Evolutionary conservation across 2,113 vertebrate genomes (phyloP).

Genomic region (Sebastes schlegelii): DNA sequence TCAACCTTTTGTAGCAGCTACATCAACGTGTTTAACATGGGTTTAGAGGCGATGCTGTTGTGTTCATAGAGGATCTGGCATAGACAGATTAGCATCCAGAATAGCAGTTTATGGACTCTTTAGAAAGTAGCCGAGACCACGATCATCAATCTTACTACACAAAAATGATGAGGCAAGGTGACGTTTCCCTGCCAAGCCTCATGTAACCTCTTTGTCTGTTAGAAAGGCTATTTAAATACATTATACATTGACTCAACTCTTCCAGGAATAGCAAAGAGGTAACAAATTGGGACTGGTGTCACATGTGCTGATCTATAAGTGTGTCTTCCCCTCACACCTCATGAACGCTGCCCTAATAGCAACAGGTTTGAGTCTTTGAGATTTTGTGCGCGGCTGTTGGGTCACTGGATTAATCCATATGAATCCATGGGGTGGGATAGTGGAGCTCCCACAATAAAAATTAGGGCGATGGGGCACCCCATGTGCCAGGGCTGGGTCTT

Average conservation of each 20-base stretch:
- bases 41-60: conserved; percentile 61
- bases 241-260: conserved; percentile 24
- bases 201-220: not conserved
- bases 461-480: too few species aligned
- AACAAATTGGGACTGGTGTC: conserved; percentile 38
- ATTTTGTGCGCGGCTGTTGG: conserved; percentile 22
- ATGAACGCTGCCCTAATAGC: conserved; percentile 24
- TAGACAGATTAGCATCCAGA: conserved; percentile 64
- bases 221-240: conserved; percentile 14
- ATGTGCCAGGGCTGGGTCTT: too few species aligned
- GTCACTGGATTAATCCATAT: conserved; percentile 72
- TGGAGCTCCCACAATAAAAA: conserved; percentile 18
- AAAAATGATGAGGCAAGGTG: conserved; percentile 13
- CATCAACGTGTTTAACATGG: conserved; percentile 71
- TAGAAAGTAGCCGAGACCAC: conserved; percentile 45
- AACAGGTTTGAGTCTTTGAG: conserved; percentile 40
- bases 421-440: conserved; percentile 40
- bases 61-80: conserved; percentile 67
- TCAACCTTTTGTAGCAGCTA: conserved; percentile 64
- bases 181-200: conserved; percentile 9
- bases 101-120: conserved; percentile 47
- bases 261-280: conserved; percentile 19
- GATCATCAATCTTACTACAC: conserved; percentile 32
- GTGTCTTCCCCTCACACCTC: conserved; percentile 37
- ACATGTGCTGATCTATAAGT: conserved; percentile 34